Conservation (phyloP, 2,888 invertebrate species). For the Anoplius nigerrimus region DNA sequence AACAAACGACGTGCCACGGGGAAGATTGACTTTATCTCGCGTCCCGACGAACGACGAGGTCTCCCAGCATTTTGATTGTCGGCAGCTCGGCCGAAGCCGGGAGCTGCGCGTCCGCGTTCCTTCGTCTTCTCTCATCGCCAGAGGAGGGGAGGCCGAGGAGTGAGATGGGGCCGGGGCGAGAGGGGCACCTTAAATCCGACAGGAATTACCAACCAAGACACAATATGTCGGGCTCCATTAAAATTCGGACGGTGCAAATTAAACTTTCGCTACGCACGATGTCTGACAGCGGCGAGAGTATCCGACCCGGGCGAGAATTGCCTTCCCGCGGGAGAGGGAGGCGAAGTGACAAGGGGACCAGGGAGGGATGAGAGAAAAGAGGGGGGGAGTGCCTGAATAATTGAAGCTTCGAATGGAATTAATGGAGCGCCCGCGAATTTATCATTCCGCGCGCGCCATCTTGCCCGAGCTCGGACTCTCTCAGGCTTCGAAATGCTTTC, state of each 20-base stretch:
- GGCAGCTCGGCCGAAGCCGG: constrained; percentile 4
- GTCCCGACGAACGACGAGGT: constrained; percentile 14
- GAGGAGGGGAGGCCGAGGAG: neutral
- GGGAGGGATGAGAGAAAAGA: neutral
- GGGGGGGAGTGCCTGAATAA: constrained; percentile 39
- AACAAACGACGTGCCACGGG: constrained; percentile 44
- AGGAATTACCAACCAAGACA: constrained; percentile 56
- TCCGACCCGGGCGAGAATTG: constrained; percentile 39
- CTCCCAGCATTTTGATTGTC: constrained; percentile 33
- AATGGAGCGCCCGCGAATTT: constrained; percentile 38
- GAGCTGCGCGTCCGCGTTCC: neutral
- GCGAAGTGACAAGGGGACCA: constrained; percentile 42
- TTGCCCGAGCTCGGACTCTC: neutral
- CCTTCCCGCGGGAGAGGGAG: constrained; percentile 30
- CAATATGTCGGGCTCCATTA: constrained; percentile 58
- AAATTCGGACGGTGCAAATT: constrained; percentile 61
- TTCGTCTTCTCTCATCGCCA: too few species aligned
- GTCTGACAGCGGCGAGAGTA: constrained; percentile 41
- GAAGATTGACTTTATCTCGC: constrained; percentile 59
- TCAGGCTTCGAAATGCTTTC: neutral
- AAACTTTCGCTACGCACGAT: constrained; percentile 57
- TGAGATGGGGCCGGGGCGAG: neutral
- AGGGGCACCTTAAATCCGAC: constrained; percentile 53
- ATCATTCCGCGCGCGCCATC: constrained; percentile 25
- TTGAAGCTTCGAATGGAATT: constrained; percentile 44